Conservation (phyloP, 2,113 vertebrate genomes). For the Siphamia tubifer region DNA sequence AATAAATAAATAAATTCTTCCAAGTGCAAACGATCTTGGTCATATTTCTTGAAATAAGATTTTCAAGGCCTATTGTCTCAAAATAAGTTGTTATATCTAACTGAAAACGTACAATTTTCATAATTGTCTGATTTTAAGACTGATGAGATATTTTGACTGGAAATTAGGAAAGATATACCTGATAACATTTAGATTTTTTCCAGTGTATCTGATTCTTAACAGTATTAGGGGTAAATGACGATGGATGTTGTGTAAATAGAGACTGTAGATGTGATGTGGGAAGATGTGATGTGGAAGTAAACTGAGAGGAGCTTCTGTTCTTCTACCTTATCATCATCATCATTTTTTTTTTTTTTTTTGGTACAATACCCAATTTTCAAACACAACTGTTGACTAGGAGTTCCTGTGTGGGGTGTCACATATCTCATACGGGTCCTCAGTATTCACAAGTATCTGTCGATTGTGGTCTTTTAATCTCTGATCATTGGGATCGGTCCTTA, state of each 20-base stretch:
- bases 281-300: background rate
- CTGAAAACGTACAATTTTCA: too few species aligned
- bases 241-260: background rate
- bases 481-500: background rate
- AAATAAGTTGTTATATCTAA: too few species aligned
- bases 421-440: conserved; percentile 24
- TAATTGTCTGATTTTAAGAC: too few species aligned
- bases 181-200: too few species aligned
- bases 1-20: too few species aligned
- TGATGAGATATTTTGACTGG: too few species aligned
- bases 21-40: too few species aligned
- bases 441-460: conserved; percentile 7
- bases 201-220: conserved; percentile 1
- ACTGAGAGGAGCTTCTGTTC: conserved; percentile 8
- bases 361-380: conserved; percentile 30
- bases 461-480: conserved; percentile 33
- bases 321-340: conserved; percentile 14
- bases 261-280: background rate
- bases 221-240: background rate
- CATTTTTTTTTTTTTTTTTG: too few species aligned
- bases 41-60: too few species aligned
- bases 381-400: background rate
- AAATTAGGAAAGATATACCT: too few species aligned
- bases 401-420: conserved; percentile 27
- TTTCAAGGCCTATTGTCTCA: too few species aligned